Conservation (phyloP, 2,888 invertebrate species). For the Alsophila aescularia region DNA sequence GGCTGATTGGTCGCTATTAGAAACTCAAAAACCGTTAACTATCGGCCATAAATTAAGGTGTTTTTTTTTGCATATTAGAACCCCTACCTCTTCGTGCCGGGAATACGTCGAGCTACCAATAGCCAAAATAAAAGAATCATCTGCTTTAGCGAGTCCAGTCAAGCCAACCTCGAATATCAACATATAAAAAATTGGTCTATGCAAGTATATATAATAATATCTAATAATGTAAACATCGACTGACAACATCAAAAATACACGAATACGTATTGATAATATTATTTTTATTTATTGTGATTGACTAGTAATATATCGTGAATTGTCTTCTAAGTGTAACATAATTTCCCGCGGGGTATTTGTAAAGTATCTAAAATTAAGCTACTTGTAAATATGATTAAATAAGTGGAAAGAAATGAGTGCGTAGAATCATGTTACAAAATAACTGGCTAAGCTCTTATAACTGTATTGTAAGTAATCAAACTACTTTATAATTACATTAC, state of each 20-base stretch:
- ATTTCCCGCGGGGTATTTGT: conserved; percentile 1
- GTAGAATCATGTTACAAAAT: conserved; percentile 23
- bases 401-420: conserved; percentile 10
- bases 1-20: no score
- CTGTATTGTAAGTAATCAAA: conserved; percentile 9
- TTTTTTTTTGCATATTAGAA: no score
- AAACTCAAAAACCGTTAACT: no score
- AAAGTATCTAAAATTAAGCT: conserved; percentile 24
- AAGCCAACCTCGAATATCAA: conserved; percentile 6
- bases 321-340: conserved; percentile 9
- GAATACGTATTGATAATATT: conserved; percentile 56
- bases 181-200: conserved; percentile 59
- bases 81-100: no score
- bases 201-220: conserved; percentile 44
- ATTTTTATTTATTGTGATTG: conserved; percentile 21
- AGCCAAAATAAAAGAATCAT: no score
- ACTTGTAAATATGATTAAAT: not conserved
- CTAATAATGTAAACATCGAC: conserved; percentile 65
- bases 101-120: no score
- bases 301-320: conserved; percentile 32
- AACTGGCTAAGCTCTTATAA: conserved; percentile 48
- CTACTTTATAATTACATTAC: conserved; percentile 18
- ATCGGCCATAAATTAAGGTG: no score
- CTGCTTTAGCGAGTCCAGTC: conserved; percentile 1
- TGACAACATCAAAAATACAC: conserved; percentile 67